Conservation (phyloP, 2,797 vertebrate genomes). For the Sebastes paucispinis region DNA sequence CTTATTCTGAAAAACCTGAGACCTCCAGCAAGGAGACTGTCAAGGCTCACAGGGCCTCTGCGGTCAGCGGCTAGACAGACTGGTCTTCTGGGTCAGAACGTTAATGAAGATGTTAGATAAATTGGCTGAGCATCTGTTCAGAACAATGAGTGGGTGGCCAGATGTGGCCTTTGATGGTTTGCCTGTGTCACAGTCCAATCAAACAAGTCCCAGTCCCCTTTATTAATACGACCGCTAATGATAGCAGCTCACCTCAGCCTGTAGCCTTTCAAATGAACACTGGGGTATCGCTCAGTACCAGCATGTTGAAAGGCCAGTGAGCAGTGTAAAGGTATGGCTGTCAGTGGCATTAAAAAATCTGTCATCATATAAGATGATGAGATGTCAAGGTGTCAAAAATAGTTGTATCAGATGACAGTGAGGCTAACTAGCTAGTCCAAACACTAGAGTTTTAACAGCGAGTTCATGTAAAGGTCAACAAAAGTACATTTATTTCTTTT, state of each 20-base stretch:
- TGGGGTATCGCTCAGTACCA: conserved; percentile 1
- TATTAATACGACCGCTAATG: conserved; percentile 55
- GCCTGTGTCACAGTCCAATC: conserved; percentile 61
- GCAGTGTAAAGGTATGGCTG: conserved; percentile 39
- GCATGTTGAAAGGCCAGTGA: conserved; percentile 48
- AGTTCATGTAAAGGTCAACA: conserved; percentile 22
- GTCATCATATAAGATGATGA: conserved; percentile 43
- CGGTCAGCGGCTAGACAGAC: conserved; percentile 30
- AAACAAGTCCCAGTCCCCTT: conserved; percentile 54
- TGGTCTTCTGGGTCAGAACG: conserved; percentile 66
- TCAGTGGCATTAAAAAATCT: conserved; percentile 27
- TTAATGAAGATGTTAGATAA: conserved; percentile 66
- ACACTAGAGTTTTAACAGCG: conserved; percentile 6
- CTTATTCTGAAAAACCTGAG: conserved; percentile 44
- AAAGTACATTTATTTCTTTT: background rate
- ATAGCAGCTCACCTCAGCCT: conserved; percentile 53
- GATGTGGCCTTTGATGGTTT: conserved; percentile 70
- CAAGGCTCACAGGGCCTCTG: conserved; percentile 31
- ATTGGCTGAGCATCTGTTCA: conserved; percentile 61
- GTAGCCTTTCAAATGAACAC: conserved; percentile 52
- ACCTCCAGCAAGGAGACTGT: conserved; percentile 55
- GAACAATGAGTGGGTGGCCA: conserved; percentile 66
- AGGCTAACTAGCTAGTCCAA: conserved; percentile 14
- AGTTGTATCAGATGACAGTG: conserved; percentile 11
- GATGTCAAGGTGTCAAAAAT: conserved; percentile 39